Percentiles rank a stretch among this genome's conserved stretches.
Evolutionary conservation across 2,113 vertebrate species (phyloP).

Genomic region (Oplegnathus fasciatus): DNA sequence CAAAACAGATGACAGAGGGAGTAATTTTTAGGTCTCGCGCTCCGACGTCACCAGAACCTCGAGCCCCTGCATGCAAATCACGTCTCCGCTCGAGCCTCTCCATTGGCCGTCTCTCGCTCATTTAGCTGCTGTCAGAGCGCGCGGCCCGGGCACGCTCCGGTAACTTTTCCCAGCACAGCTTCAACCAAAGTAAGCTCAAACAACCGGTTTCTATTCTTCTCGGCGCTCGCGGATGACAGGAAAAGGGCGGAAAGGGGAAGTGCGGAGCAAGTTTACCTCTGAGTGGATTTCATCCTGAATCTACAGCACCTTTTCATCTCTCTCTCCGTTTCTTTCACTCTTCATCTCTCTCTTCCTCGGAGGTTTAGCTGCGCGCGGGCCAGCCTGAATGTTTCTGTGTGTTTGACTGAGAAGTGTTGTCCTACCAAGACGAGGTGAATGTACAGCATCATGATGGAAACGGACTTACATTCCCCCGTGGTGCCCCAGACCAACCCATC

Average conservation of each 20-base stretch:
- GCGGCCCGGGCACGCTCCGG: conserved; percentile 88
- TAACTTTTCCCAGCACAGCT: conserved; percentile 75
- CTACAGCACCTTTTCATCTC: conserved; percentile 17
- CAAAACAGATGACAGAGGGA: conserved; percentile 69
- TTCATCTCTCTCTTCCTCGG: conserved; percentile 29
- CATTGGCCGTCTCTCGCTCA: conserved; percentile 91
- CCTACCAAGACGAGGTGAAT: conserved; percentile 87
- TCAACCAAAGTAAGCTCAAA: conserved; percentile 77
- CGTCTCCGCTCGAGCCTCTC: conserved; percentile 83
- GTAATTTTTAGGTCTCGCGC: conserved; percentile 80
- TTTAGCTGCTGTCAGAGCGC: conserved; percentile 91
- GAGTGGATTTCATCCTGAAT: conserved; percentile 57
- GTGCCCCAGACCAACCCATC: conserved; percentile 91
- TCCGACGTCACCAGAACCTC: conserved; percentile 89
- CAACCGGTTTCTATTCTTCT: conserved; percentile 21
- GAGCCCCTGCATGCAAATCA: conserved; percentile 90
- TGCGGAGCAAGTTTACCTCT: conserved; percentile 37
- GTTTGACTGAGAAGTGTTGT: conserved; percentile 81
- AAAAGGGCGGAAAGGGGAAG: conserved; percentile 26
- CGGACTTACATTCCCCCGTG: conserved; percentile 95
- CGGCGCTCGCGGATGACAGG: conserved; percentile 73
- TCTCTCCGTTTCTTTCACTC: not conserved
- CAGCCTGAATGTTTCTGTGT: conserved; percentile 80
- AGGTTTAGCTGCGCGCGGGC: conserved; percentile 35
- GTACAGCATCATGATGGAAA: conserved; percentile 99